Base-by-base conservation (phyloP, 2,888 invertebrate genomes). In the Cephonodes hylas region DNA sequence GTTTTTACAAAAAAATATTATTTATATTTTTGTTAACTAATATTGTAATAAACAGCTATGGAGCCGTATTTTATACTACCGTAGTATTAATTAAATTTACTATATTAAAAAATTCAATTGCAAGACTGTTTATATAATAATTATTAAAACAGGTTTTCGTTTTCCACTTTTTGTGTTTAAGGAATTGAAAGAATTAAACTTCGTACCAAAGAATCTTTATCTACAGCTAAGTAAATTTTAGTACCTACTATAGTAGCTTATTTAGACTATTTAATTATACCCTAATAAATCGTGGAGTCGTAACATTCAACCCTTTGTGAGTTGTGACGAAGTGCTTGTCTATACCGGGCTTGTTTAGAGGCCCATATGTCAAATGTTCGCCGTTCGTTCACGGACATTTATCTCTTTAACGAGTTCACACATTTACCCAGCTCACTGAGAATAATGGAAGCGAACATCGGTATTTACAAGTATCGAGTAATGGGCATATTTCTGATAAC, bases 351-450 rank as follows among this genome's bases (percentile, higher is more conserved):
- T 23, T 46, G 46, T 46, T 46, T 46, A 46, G n/a, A 23, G 23
- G 23, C 46, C 6, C 46, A 46, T 46, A 25, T 46, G 46, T 46
- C 46, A n/a, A 22, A 59, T 31, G 23, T 23, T 46, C 15, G 25
- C 44, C 44, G 59, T 23, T 13, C 45, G 45, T 4, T 46, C 34
- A n/a, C 22, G 10, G 34, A 66, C 66, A 71, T 80, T 68, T 64
- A 67, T 79, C 74, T 74, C 70, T 70, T 76, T 82, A 80, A 84
- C 77, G 83, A 82, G 80, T 83, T 80, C 81, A 77, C 81, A 77
- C 81, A 80, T 83, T 76, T 76, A 71, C 64, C 67, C 58, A 63
- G 67, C 63, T 59, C 59, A 63, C 64, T 70, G 65, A 65, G 69
- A 69, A 70, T 57, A 64, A 67, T 60, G 66, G 65, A 68, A 72